Base-by-base conservation (phyloP, 1,140 invertebrate genomes). In the Megalonaias nervosa region DNA sequence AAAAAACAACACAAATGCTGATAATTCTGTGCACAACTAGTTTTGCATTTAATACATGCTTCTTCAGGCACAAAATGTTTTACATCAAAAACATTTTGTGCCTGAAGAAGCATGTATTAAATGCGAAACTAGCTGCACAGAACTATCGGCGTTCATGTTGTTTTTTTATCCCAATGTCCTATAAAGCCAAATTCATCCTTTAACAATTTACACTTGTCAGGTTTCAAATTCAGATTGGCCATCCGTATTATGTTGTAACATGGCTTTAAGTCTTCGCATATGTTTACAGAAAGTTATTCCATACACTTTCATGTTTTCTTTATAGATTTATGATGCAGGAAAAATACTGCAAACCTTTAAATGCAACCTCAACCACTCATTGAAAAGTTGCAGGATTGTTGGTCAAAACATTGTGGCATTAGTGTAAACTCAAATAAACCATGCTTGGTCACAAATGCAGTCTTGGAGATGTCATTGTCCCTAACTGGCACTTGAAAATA, bases 221-320 rank as follows among this genome's bases (percentile, higher is more conserved):
- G 5, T 56, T 64, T 26, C n/a, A 64, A 19, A 61, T 71, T 70
- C 65, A 72, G 17, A 23, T 58, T 55, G 64, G 74, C 59, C 56
- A 58, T 26, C 56, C 55, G 0, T 67, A 72, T 16, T 76, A 79
- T 38, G 23, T 68, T n/a, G n/a, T n/a, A n/a, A n/a, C n/a, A n/a
- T n/a, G n/a, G n/a, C n/a, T n/a, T n/a, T n/a, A n/a, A n/a, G n/a
- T 23, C 80, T 81, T 74, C 68, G 77, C 75, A 76, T 70, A 56
- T 77, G 67, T 4, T 74, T 12, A n/a, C 81, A 65, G 26, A 59
- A 13, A 58, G 13, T 67, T n/a, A n/a, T n/a, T n/a, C n/a, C n/a
- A n/a, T n/a, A n/a, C n/a, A n/a, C n/a, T n/a, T n/a, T n/a, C n/a
- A n/a, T n/a, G n/a, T n/a, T n/a, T n/a, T n/a, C n/a, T 19, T 68